Conservation (phyloP, 2,113 vertebrate species). For the Chlorocebus sabaeus region DNA sequence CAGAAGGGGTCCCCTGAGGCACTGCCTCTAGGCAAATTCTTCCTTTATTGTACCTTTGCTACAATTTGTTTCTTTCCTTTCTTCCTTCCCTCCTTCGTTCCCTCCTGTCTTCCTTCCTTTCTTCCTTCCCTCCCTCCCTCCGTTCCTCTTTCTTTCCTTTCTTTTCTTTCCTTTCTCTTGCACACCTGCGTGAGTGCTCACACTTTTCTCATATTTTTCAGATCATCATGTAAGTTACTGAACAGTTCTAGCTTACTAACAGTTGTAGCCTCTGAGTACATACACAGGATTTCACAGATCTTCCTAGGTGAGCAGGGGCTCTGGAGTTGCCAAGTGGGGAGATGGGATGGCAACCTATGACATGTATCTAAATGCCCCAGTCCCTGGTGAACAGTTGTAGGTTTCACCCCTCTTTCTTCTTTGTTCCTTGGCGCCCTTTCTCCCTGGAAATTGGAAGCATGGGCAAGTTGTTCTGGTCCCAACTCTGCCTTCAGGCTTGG, state of each 20-base stretch:
- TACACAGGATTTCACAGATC: background rate
- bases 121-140: background rate
- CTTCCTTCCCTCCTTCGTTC: background rate
- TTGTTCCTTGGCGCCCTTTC: background rate
- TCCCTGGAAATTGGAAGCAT: background rate
- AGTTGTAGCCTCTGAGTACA: background rate
- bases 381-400: background rate
- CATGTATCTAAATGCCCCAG: background rate
- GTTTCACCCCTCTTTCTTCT: background rate
- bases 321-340: background rate
- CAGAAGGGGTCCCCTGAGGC: background rate
- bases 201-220: background rate
- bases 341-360: background rate
- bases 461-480: background rate
- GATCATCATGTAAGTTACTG: background rate
- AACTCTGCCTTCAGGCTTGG: background rate
- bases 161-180: background rate
- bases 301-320: background rate
- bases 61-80: background rate
- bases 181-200: background rate
- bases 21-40: background rate
- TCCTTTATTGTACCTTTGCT: background rate
- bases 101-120: background rate
- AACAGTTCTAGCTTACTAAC: background rate
- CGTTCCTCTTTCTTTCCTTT: background rate